Evolutionary conservation across 2,113 vertebrate species (phyloP).

Genomic region (Labeo catla): DNA sequence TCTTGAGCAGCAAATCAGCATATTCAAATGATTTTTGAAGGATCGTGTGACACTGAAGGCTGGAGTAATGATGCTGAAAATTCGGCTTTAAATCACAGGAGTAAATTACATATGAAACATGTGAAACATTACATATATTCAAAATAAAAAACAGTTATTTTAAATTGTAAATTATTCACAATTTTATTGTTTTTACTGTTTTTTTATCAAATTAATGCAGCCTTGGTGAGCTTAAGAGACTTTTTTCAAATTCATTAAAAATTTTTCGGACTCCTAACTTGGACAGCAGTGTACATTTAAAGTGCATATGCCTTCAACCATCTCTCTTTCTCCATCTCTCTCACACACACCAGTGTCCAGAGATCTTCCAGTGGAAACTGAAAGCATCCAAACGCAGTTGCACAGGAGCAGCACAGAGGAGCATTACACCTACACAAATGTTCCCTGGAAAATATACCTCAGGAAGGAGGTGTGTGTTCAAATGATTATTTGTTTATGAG

Average conservation of each 20-base stretch:
- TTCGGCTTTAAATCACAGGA: neutral
- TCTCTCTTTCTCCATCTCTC: neutral
- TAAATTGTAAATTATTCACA: neutral
- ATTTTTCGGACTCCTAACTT: neutral
- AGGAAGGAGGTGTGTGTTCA: conserved; percentile 87
- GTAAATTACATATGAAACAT: neutral
- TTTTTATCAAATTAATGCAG: neutral
- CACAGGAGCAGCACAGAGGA: conserved; percentile 82
- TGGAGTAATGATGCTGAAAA: neutral
- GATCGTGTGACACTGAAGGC: neutral
- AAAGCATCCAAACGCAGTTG: conserved; percentile 86
- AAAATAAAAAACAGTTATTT: neutral
- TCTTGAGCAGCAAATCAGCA: neutral
- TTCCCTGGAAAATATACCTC: conserved; percentile 91
- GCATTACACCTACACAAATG: conserved; percentile 89
- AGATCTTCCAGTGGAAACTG: conserved; percentile 80
- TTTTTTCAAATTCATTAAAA: neutral
- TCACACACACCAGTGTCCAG: conserved; percentile 69
- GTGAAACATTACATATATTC: neutral
- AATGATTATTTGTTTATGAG: neutral
- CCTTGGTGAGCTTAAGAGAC: neutral
- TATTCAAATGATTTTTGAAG: neutral
- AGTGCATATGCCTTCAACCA: neutral
- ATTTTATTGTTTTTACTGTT: neutral
- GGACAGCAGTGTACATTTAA: neutral